Evolutionary conservation across 2,888 invertebrate species (phyloP).

Genomic region (Eupithecia dodoneata): DNA sequence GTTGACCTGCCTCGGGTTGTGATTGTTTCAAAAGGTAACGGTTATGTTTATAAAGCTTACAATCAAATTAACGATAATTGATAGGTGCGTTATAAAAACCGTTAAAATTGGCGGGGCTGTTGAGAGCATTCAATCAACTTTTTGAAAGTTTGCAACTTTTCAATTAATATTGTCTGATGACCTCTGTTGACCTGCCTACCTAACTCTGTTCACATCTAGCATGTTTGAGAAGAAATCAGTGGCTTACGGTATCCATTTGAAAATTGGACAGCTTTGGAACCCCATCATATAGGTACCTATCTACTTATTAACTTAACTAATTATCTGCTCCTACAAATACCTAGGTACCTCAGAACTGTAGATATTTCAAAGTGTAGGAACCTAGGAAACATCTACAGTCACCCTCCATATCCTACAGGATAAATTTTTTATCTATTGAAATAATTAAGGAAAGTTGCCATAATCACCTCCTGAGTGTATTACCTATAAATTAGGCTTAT

Average conservation of each 20-base stretch:
- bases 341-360: too few species aligned
- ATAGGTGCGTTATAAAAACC: neutral
- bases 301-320: neutral
- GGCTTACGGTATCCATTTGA: neutral
- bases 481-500: neutral
- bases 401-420: too few species aligned
- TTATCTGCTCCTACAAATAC: neutral
- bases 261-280: neutral
- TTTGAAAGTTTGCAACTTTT: constrained; percentile 11
- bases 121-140: neutral
- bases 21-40: constrained; percentile 80
- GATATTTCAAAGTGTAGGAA: too few species aligned
- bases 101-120: constrained; percentile 15
- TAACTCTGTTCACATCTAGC: neutral
- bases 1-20: constrained; percentile 72
- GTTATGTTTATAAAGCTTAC: constrained; percentile 50
- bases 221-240: neutral
- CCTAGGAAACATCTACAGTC: too few species aligned
- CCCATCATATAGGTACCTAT: neutral
- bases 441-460: neutral
- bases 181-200: neutral
- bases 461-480: neutral
- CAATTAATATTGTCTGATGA: neutral
- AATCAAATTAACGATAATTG: neutral
- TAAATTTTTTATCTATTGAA: too few species aligned